Conservation (phyloP, 2,113 vertebrate species). For the Elanus axillaris region DNA sequence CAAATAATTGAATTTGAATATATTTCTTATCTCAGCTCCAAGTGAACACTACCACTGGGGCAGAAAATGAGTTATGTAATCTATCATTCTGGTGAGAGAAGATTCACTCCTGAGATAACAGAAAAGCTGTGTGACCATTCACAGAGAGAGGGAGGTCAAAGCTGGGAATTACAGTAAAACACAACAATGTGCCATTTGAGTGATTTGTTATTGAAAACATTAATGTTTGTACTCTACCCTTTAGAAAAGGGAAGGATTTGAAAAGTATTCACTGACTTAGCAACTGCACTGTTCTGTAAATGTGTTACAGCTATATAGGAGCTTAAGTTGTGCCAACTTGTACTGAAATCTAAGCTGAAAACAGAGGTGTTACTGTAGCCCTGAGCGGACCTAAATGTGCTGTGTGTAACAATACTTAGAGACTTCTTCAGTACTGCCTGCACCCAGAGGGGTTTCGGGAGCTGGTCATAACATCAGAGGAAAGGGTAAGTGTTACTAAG, state of each 20-base stretch:
- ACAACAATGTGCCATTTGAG: neutral
- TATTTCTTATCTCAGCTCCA: neutral
- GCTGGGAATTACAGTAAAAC: neutral
- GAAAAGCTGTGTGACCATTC: neutral
- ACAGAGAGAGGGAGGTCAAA: neutral
- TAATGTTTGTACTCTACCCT: neutral
- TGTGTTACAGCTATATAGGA: neutral
- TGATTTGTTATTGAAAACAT: neutral
- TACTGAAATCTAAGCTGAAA: neutral
- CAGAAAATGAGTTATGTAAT: conserved; percentile 5
- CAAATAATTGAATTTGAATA: conserved; percentile 25
- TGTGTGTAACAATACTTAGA: neutral
- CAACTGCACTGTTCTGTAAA: neutral
- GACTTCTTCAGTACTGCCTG: neutral
- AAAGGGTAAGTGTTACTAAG: neutral
- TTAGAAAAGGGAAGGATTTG: neutral
- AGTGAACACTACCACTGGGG: neutral
- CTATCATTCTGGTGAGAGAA: neutral
- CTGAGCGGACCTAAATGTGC: neutral
- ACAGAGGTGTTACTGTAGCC: neutral
- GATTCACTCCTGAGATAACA: neutral
- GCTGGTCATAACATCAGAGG: neutral
- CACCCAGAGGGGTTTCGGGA: neutral
- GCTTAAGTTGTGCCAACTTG: neutral
- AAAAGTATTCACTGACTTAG: neutral